Evolutionary conservation across 2,797 vertebrate genomes (phyloP).

Genomic region (Chromobotia macracanthus): DNA sequence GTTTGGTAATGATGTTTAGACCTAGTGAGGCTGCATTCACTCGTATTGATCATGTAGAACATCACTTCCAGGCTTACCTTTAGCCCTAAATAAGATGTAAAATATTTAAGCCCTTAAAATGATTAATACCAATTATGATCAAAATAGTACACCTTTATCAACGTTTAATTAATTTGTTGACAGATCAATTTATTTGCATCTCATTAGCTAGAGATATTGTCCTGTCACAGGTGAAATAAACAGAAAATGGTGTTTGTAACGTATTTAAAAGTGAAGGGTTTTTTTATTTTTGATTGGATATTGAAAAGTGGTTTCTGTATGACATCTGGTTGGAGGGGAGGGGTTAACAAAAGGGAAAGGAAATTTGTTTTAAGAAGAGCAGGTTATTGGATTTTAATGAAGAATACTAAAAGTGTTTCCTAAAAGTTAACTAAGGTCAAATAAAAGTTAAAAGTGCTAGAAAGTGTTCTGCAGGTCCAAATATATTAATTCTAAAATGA

Average conservation of each 20-base stretch:
- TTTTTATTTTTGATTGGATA: background rate
- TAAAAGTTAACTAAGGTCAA: too few species aligned
- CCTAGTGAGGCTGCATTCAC: background rate
- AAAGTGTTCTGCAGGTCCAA: too few species aligned
- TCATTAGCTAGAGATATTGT: background rate
- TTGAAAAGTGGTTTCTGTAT: too few species aligned
- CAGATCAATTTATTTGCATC: background rate
- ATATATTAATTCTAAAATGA: too few species aligned
- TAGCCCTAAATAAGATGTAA: constrained; percentile 22
- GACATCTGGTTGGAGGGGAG: too few species aligned
- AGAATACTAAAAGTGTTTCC: background rate
- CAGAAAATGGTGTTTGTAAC: background rate
- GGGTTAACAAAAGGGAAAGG: too few species aligned
- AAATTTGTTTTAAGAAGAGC: background rate
- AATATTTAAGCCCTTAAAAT: constrained; percentile 51
- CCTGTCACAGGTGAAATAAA: background rate
- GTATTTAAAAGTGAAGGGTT: background rate
- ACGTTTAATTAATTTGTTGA: constrained; percentile 13
- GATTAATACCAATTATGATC: constrained; percentile 18
- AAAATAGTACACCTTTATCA: constrained; percentile 11
- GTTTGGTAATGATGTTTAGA: constrained; percentile 47
- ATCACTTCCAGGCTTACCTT: constrained; percentile 27
- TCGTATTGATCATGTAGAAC: constrained; percentile 40
- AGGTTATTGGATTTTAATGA: background rate
- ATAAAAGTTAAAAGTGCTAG: too few species aligned